A percentile compares a stretch with the other conserved stretches of the same genome.
Evolutionary conservation across 1,140 invertebrate species (phyloP).

Genomic region (Mizuhopecten yessoensis): DNA sequence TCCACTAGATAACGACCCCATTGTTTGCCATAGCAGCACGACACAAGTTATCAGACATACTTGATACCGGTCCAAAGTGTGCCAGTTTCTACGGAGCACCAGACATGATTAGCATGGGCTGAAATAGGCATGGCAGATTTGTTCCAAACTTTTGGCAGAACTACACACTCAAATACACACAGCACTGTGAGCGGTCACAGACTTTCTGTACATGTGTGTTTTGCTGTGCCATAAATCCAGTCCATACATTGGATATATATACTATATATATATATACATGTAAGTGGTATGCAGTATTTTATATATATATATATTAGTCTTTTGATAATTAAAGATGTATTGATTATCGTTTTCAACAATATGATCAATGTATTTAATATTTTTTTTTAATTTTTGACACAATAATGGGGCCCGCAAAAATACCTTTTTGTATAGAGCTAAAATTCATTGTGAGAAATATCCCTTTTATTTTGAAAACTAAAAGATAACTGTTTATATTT

Average conservation of each 20-base stretch:
- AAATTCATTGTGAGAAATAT: too few species aligned
- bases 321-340: too few species aligned
- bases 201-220: conserved; percentile 16
- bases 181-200: conserved; percentile 1
- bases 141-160: conserved; percentile 22
- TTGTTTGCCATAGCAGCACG: neutral
- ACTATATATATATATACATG: neutral
- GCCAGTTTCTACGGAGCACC: neutral
- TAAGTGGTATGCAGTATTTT: too few species aligned
- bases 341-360: too few species aligned
- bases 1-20: neutral
- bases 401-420: too few species aligned
- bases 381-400: too few species aligned
- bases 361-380: too few species aligned
- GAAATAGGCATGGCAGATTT: conserved; percentile 33
- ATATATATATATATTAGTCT: too few species aligned
- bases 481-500: too few species aligned
- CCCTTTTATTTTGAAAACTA: too few species aligned
- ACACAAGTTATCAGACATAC: neutral
- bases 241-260: neutral
- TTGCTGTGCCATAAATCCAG: neutral
- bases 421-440: too few species aligned
- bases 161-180: neutral
- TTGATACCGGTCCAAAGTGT: conserved; percentile 28
- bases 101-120: neutral